These are phyloP conservation scores for Pardalotus punctatus DNA, from an alignment of 2,113 vertebrate genomes.

Conservation along the genomic window DNA sequence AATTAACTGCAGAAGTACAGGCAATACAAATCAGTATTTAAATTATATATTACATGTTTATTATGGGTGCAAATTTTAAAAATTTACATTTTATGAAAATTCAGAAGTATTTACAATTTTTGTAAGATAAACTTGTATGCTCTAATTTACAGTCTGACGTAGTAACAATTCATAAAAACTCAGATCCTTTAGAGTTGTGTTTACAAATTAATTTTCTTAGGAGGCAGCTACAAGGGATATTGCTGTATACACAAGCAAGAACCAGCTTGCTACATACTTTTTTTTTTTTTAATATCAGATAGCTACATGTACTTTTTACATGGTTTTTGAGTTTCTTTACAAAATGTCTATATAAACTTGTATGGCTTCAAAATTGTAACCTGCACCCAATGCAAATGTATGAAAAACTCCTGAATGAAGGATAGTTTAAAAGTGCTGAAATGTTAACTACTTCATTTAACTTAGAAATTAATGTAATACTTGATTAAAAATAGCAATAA, in stretches of 20 bases:
- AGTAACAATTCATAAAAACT: slow-evolving; percentile 75
- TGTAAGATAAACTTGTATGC: slow-evolving; percentile 77
- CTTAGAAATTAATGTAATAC: slow-evolving; percentile 52
- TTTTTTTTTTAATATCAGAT: slow-evolving; percentile 34
- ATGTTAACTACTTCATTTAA: slow-evolving; percentile 65
- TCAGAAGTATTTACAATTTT: slow-evolving; percentile 88
- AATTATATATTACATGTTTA: slow-evolving; percentile 94
- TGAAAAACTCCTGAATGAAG: slow-evolving; percentile 63
- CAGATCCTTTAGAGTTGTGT: slow-evolving; percentile 75
- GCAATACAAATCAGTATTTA: slow-evolving; percentile 48
- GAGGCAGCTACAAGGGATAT: slow-evolving; percentile 78
- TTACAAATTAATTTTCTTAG: slow-evolving; percentile 73
- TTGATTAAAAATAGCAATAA: slow-evolving; percentile 57
- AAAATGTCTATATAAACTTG: slow-evolving; percentile 69
- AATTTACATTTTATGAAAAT: slow-evolving; percentile 90
- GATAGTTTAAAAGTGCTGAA: slow-evolving; percentile 74
- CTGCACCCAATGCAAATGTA: slow-evolving; percentile 67
- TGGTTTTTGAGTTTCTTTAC: slow-evolving; percentile 55
- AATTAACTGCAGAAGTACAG: slow-evolving; percentile 8
- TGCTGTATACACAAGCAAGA: slow-evolving; percentile 85
- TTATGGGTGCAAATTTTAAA: slow-evolving; percentile 85
- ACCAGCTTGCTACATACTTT: slow-evolving; percentile 88
- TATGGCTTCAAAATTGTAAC: slow-evolving; percentile 82
- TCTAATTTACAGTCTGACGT: slow-evolving; percentile 80
- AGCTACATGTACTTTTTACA: slow-evolving; percentile 65